Conservation (phyloP, 2,113 vertebrate species). For the Miniopterus natalensis region DNA sequence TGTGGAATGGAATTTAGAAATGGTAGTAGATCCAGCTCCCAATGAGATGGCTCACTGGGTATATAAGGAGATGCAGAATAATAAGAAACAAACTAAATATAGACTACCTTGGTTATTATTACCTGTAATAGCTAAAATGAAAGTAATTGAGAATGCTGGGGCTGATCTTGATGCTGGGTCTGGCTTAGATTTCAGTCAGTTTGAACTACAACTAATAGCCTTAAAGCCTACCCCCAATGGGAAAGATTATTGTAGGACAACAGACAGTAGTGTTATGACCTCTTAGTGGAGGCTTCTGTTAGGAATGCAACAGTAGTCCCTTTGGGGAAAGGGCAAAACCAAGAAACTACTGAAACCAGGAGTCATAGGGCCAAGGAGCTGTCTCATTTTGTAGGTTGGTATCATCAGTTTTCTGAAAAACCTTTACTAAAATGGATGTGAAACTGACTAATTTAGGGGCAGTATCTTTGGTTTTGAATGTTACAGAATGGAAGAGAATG, state of each 20-base stretch:
- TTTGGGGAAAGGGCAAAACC: background rate
- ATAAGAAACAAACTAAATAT: background rate
- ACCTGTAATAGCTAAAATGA: background rate
- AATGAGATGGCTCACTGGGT: background rate
- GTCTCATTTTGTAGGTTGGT: background rate
- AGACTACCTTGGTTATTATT: background rate
- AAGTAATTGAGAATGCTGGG: background rate
- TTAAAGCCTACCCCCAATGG: background rate
- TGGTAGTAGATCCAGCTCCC: background rate
- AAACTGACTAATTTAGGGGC: background rate
- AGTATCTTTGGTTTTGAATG: slow-evolving; percentile 31
- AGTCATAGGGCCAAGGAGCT: background rate
- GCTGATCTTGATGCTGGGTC: background rate
- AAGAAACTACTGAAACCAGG: background rate
- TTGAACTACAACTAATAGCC: background rate
- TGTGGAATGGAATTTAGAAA: background rate
- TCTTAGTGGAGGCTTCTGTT: background rate
- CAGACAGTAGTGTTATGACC: background rate
- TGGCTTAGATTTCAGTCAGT: background rate
- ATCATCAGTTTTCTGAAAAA: background rate
- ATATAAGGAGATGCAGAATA: background rate
- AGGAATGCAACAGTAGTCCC: background rate
- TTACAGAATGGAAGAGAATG: background rate
- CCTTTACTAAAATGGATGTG: background rate
- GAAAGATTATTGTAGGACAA: background rate